Evolutionary conservation across 2,113 vertebrate species (phyloP).

Genomic region (Psophia crepitans): DNA sequence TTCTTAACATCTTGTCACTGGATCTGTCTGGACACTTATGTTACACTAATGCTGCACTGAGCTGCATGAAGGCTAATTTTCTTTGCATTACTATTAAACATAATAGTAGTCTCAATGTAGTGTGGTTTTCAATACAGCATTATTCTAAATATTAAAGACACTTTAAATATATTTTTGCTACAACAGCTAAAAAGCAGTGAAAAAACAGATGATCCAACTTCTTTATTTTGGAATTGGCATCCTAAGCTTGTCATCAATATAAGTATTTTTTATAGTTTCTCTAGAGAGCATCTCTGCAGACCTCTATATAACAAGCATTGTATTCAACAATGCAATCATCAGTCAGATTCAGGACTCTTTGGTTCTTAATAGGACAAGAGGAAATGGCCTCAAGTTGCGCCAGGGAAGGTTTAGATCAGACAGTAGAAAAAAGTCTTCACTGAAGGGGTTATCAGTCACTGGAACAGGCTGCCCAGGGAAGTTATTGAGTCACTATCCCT

Average conservation of each 20-base stretch:
- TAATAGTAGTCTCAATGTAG: not conserved
- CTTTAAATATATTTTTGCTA: not conserved
- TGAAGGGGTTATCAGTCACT: too few species aligned
- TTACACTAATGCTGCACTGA: not conserved
- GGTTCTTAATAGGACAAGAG: not conserved
- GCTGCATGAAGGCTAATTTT: not conserved
- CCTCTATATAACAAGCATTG: not conserved
- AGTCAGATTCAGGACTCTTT: not conserved
- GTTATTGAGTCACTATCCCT: too few species aligned
- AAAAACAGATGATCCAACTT: not conserved
- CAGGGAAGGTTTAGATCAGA: too few species aligned
- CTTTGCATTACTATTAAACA: not conserved
- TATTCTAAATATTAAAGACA: not conserved
- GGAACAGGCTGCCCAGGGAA: too few species aligned
- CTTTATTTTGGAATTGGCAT: not conserved
- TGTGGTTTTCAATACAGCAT: not conserved
- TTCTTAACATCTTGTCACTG: not conserved
- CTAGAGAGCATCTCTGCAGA: not conserved
- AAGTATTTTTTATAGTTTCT: not conserved
- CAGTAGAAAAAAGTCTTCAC: too few species aligned
- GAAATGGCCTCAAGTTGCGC: too few species aligned
- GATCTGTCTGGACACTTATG: not conserved
- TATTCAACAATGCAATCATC: not conserved
- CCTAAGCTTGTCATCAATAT: not conserved
- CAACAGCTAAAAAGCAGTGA: not conserved